Conservation (phyloP, 2,888 invertebrate genomes). For the Ferdinandea cuprea region DNA sequence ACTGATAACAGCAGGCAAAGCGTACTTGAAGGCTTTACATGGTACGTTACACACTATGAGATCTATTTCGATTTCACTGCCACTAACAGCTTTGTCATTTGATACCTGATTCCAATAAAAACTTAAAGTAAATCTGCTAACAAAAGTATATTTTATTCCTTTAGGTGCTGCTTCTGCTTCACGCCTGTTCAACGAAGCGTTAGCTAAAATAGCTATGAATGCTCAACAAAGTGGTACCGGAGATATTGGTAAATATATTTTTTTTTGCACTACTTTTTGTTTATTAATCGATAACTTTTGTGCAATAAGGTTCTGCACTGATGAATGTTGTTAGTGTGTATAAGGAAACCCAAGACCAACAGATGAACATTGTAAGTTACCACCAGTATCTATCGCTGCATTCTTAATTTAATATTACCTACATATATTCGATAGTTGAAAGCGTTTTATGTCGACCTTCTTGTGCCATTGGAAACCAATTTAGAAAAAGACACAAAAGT, state of each 20-base stretch:
- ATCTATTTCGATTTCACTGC: conserved; percentile 21
- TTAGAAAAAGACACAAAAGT: conserved; percentile 97
- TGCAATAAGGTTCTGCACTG: conserved; percentile 89
- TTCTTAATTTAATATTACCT: not conserved
- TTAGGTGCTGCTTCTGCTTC: conserved; percentile 95
- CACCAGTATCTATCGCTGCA: not conserved
- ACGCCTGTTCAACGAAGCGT: conserved; percentile 93
- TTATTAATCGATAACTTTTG: conserved; percentile 20
- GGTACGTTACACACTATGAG: conserved; percentile 87
- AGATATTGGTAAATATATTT: conserved; percentile 90
- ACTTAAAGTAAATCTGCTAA: not conserved
- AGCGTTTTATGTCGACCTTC: conserved; percentile 96
- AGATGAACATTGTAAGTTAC: conserved; percentile 95
- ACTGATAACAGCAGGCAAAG: conserved; percentile 96
- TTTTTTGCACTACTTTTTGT: not conserved
- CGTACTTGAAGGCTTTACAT: conserved; percentile 96
- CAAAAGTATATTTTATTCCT: conserved; percentile 71
- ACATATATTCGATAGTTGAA: conserved; percentile 89
- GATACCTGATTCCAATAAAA: conserved; percentile 5
- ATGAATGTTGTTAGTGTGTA: conserved; percentile 97
- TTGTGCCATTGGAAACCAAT: conserved; percentile 96
- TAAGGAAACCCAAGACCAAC: conserved; percentile 96
- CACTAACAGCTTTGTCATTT: conserved; percentile 1
- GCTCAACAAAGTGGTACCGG: conserved; percentile 96
- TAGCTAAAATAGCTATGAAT: conserved; percentile 93